phyloP scores from a whole-genome alignment of 53 echinoderm and acorn worm species.

The Arbacia lixula region DNA sequence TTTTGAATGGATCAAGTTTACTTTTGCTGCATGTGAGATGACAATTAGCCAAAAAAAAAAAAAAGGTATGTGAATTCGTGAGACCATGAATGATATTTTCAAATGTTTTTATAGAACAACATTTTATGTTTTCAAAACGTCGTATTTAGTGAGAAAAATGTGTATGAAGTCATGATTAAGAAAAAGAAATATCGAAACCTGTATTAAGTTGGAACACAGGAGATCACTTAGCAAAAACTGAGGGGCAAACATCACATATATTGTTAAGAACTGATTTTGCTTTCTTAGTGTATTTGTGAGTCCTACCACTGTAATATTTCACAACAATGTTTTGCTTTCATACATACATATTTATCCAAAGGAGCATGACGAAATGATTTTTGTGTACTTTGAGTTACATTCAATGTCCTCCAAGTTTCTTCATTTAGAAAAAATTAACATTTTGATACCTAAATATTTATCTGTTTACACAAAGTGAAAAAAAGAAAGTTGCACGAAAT shows the following conservation, averaged over 20 bases:
- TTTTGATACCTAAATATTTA: slow-evolving; percentile 1
- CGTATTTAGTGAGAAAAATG: too few species aligned
- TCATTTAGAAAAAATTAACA: slow-evolving; percentile 2
- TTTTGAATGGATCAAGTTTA: neutral
- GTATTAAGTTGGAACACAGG: slow-evolving; percentile 2
- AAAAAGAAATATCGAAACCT: too few species aligned
- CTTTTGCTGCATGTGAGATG: neutral
- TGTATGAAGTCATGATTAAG: too few species aligned
- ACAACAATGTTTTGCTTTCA: slow-evolving; percentile 3
- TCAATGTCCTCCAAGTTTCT: slow-evolving; percentile 3
- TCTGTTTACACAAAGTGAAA: slow-evolving; percentile 10
- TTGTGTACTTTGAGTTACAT: neutral
- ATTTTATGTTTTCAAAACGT: too few species aligned
- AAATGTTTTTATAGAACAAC: too few species aligned
- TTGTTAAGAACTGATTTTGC: slow-evolving; percentile 1
- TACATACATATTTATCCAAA: slow-evolving; percentile 1
- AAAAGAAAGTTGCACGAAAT: too few species aligned
- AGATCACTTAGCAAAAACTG: too few species aligned
- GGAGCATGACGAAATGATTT: slow-evolving; percentile 1
- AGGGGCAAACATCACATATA: neutral
- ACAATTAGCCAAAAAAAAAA: neutral
- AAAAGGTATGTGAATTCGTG: too few species aligned
- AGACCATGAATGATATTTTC: too few species aligned
- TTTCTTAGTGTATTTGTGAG: neutral
- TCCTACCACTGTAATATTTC: neutral